A percentile compares a stretch with the other conserved stretches of the same genome.
These are phyloP conservation scores for Mesocentrotus franciscanus DNA, from an alignment of 53 echinoderm and acorn worm genomes.

Conservation along the genomic window DNA sequence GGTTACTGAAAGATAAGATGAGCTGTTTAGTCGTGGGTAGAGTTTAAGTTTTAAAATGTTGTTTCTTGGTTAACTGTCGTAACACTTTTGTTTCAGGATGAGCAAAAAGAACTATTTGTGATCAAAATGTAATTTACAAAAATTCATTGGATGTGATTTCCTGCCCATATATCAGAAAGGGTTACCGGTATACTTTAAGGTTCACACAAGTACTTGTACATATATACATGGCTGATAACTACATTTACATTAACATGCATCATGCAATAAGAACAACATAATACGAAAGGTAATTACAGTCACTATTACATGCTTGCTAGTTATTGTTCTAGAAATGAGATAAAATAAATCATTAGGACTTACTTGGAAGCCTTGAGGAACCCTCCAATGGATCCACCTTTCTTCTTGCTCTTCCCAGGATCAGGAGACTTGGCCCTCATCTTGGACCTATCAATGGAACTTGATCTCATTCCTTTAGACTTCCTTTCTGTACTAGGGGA, in stretches of 20 bases:
- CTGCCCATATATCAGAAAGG: too few species aligned
- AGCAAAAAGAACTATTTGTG: too few species aligned
- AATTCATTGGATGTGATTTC: too few species aligned
- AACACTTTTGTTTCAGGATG: too few species aligned
- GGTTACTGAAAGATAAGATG: too few species aligned
- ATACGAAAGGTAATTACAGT: not conserved
- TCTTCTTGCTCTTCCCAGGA: conserved; percentile 73
- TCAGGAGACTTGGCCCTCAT: conserved; percentile 76
- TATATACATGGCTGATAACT: too few species aligned
- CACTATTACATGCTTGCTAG: not conserved
- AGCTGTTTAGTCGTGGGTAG: too few species aligned
- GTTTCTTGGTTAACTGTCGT: too few species aligned
- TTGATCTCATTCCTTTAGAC: conserved; percentile 72
- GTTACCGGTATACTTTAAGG: not conserved
- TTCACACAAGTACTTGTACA: not conserved
- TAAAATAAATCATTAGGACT: conserved; percentile 34
- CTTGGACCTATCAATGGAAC: conserved; percentile 86
- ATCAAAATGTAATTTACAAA: too few species aligned
- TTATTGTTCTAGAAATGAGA: not conserved
- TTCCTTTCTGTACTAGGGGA: conserved; percentile 84
- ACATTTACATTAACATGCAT: not conserved
- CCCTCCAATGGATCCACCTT: conserved; percentile 79
- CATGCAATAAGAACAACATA: not conserved
- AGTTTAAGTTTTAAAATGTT: too few species aligned
- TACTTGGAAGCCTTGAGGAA: conserved; percentile 96